Base-by-base conservation (phyloP, 2,888 invertebrate species). In the Idaea biselata region DNA sequence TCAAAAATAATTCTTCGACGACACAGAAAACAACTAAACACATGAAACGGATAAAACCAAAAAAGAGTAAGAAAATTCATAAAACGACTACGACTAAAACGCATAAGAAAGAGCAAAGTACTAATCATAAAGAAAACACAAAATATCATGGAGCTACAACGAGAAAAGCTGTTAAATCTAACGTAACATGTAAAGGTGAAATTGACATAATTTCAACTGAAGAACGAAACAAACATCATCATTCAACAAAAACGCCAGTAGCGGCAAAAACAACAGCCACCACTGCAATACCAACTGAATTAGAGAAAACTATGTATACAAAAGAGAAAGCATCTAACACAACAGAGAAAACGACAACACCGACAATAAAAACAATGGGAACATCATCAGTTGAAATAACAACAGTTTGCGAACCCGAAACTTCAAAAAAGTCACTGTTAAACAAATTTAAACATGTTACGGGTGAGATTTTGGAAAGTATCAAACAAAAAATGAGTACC, bases 1-100 rank as follows among this genome's bases (percentile, higher is more conserved):
- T 32, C 62, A 57, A 69, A 67, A 1, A 62, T 60, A 16, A 60
- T 16, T 63, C 57, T 62, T 31, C 25, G 58, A 55, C 55, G 25
- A 63, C 31, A 4, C 55, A 55, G 16, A 58, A 18, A 31, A 60
- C 31, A n/a, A 58, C 18, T 8, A 65, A 25, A 8, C 17, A 57
- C 25, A 33, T 5, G 25, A 25, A 54, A 17, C 64, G 54, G 17
- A 58, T 1, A 5, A 61, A 58, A 31, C 53, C 59, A 1, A 66
- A 59, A 8, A 66, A 66, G 55, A 33, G 14, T 32, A 58, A 60
- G 16, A 62, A 66, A 58, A 2, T 53, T 16, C 32, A 59, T 53
- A 64, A 62, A 62, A 31, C 31, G 14, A 53, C 25, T 3, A 64
- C 59, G 55, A 16, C 54, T 18, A 62, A 62, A 18, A 55, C 62